phyloP scores from a whole-genome alignment of 2,797 vertebrate genomes.

The Darevskia mixta region DNA sequence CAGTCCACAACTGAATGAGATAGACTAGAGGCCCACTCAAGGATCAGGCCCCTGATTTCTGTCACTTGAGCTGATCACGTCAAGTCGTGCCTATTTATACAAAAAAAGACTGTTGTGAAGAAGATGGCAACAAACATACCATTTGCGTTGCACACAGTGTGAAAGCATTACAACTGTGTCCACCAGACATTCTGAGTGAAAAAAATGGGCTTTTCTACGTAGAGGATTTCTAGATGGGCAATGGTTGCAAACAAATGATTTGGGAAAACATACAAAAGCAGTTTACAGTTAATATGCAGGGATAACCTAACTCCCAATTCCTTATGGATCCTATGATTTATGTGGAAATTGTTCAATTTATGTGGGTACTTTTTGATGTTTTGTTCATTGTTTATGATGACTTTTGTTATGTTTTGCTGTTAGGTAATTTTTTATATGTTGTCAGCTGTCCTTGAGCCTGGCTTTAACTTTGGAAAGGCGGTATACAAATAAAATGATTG shows the following conservation, averaged over 20 bases:
- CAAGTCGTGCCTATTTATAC: too few species aligned
- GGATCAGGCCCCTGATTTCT: too few species aligned
- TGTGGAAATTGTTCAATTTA: too few species aligned
- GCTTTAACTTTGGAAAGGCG: too few species aligned
- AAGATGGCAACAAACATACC: neutral
- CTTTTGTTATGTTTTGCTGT: too few species aligned
- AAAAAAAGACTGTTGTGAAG: neutral
- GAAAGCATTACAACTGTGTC: neutral
- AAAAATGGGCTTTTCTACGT: neutral
- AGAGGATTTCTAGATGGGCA: neutral
- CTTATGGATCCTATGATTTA: neutral
- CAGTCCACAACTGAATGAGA: neutral
- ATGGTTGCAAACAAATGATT: neutral
- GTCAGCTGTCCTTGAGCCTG: too few species aligned
- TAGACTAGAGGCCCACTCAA: neutral
- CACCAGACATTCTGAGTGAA: neutral
- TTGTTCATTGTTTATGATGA: too few species aligned
- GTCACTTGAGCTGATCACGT: neutral
- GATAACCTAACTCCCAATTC: neutral
- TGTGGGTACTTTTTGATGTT: too few species aligned
- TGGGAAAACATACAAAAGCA: too few species aligned
- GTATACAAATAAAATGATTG: too few species aligned
- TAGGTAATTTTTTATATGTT: too few species aligned
- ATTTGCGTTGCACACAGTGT: neutral
- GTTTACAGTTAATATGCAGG: neutral